Base-by-base conservation (phyloP, 2,888 invertebrate species). In the Apodemia duryi region DNA sequence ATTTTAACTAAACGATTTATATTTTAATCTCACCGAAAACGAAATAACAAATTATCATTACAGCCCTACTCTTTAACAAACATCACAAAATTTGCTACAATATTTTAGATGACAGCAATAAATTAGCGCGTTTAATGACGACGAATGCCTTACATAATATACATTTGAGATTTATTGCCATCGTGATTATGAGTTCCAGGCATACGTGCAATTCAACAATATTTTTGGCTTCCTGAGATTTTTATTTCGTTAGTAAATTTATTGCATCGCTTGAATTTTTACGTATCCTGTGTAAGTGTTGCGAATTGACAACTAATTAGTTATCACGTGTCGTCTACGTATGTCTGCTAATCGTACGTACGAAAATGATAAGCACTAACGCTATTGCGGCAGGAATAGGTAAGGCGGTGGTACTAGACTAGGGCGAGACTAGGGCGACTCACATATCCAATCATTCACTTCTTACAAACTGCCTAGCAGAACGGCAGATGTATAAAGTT, bases 21-120 rank as follows among this genome's bases (percentile, higher is more conserved):
- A 5, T 38, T 38, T 9, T 9, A 38, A 38, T 9, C 38, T 38
- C 38, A 38, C 1, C 60, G 60, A 60, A 35, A 35, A 7, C 35
- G 35, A 7, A 60, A 32, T 13, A 29, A 21, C 11, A n/a, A 29
- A 7, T 7, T 28, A 0, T 13, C 7, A 35, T 35, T n/a, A 60
- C 35, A 60, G 7, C 60, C 60, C 60, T 60, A 60, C 2, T 13
- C 41, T 61, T 29, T 64, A 46, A 46, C 64, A 65, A 52, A 66
- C 71, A 72, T 71, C 68, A 70, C 70, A 66, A 72, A 73, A 70
- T 70, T 70, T 63, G 70, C 68, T 66, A 66, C 66, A 67, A 67
- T 66, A 72, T 68, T 70, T 70, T 69, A 54, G 66, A 67, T 63
- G 70, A 71, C 70, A 65, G 71, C 69, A 32, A 69, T 70, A 70